Percentiles rank a stretch among this genome's conserved stretches.
Conservation (phyloP, 2,888 invertebrate genomes). For the Drosophila bunnanda region DNA sequence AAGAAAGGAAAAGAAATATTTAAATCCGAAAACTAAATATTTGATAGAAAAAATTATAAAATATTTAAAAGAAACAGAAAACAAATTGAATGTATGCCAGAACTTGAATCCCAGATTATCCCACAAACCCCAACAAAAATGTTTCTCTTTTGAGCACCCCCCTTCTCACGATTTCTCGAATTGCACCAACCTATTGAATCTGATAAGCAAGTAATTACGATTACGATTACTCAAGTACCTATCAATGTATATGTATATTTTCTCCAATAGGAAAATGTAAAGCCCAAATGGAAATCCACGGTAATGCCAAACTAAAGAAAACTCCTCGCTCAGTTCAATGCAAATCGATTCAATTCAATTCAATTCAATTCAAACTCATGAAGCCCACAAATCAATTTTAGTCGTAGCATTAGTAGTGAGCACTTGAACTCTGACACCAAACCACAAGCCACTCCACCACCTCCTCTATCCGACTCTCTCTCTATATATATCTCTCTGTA, state of each 20-base stretch:
- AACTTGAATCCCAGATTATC: neutral
- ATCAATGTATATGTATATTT: constrained; percentile 54
- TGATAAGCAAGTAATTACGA: constrained; percentile 10
- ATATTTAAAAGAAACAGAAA: neutral
- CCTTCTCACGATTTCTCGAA: constrained; percentile 24
- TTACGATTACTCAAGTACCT: constrained; percentile 30
- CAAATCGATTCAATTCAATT: constrained; percentile 35
- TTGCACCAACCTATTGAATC: constrained; percentile 29
- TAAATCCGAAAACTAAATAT: neutral
- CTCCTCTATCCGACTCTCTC: constrained; percentile 2
- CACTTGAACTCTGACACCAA: constrained; percentile 30
- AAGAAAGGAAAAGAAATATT: neutral
- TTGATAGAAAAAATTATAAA: neutral
- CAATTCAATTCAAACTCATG: constrained; percentile 25
- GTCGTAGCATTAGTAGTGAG: constrained; percentile 30
- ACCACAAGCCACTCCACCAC: constrained; percentile 2
- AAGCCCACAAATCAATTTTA: constrained; percentile 43
- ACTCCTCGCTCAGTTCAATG: constrained; percentile 29
- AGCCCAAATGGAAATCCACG: constrained; percentile 85
- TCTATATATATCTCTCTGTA: neutral
- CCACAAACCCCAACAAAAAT: neutral
- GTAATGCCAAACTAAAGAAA: constrained; percentile 72
- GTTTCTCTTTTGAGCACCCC: neutral
- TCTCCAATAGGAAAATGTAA: constrained; percentile 84
- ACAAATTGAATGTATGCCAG: neutral